phyloP scores from a whole-genome alignment of 2,113 vertebrate genomes.

The Pantherophis guttatus region DNA sequence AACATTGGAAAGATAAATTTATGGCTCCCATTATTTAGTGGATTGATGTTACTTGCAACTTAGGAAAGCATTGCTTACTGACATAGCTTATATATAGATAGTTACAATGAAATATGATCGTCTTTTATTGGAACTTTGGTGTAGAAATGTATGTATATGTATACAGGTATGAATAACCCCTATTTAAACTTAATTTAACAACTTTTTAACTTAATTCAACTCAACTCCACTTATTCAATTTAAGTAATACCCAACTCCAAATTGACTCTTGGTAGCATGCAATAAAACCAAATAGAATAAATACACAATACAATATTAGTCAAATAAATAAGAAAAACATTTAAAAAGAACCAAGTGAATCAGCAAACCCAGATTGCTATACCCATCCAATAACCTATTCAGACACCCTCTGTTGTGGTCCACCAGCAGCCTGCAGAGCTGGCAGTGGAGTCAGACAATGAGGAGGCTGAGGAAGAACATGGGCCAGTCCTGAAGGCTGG shows the following conservation, averaged over 20 bases:
- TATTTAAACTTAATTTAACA: background rate
- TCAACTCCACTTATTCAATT: background rate
- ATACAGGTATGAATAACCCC: background rate
- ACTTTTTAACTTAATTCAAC: too few relatives aligned
- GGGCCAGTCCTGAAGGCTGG: too few relatives aligned
- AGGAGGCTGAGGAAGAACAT: too few relatives aligned
- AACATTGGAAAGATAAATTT: background rate
- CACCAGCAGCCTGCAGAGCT: too few relatives aligned
- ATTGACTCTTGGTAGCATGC: background rate
- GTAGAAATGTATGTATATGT: background rate
- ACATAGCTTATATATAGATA: background rate
- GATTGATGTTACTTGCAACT: background rate
- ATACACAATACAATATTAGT: background rate
- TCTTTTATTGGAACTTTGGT: background rate
- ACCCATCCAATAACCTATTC: background rate
- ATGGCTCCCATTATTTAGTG: background rate
- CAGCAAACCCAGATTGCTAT: background rate
- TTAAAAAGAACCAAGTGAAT: background rate
- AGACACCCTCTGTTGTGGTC: too few relatives aligned
- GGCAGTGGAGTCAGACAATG: too few relatives aligned
- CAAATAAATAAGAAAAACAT: background rate
- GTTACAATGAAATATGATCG: background rate
- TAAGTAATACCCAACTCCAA: background rate
- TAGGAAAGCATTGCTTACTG: background rate
- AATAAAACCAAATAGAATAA: background rate